Base-by-base conservation (phyloP, 2,113 vertebrate genomes). In the Chauna torquata region DNA sequence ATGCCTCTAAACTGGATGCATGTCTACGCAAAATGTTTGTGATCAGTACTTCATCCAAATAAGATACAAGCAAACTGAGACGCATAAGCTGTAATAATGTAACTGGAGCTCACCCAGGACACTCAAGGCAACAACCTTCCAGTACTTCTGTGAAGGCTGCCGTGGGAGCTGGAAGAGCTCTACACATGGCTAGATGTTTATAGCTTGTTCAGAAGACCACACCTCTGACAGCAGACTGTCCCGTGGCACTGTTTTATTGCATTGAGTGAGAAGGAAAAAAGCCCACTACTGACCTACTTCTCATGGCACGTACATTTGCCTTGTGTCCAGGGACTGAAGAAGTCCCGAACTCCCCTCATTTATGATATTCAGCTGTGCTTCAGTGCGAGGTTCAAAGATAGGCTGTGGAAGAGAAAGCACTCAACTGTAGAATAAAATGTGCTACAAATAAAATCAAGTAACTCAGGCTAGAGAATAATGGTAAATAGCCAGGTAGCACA, bases 81-180 rank as follows among this genome's bases (percentile, higher is more conserved):
- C 5, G 7, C 27, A 45, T 78, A 81, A 87, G 28, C 61, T 66
- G 57, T 72, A 92, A 88, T 93, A 85, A 94, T 47, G 45, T 59
- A 91, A 57, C 70, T 95, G 90, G 84, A 96, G 78, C 55, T 87
- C 61, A 66, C 55, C 58, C 77, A 94, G 70, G 64, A 90, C 66
- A 86, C 55, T 87, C 76, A 62, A 82, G 91, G 62, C 72, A 87
- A 36, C 42, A 79, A 23, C 42, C 50, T 74, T 87, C 88, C 87
- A 58, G 85, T 82, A 70, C 54, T 69, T 71, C 88, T 92, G 36
- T 47, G 84, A 82, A 87, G 75, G 91, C 1, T 72, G 91, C 66
- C 3, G 0, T 36, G 74, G 82, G 62, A 96, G 42, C 54, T 77
- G 71, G 54, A 66, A 83, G 34, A 83, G 64, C 22, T 54, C 62